phyloP scores from a whole-genome alignment of 1,140 invertebrate species.

The Ooceraea biroi region DNA sequence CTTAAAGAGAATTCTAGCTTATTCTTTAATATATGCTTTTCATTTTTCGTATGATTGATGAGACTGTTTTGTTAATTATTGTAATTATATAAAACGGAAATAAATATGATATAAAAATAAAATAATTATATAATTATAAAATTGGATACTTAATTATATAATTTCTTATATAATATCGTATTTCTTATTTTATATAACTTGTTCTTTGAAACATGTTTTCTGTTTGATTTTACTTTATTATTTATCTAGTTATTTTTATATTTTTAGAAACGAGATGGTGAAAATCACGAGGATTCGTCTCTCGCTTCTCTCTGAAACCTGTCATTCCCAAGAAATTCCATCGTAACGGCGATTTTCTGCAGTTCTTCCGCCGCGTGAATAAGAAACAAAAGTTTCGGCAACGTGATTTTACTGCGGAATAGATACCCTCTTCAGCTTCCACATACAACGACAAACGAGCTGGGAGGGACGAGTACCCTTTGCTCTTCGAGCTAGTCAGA shows the following conservation, averaged over 20 bases:
- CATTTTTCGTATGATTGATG: too few relatives aligned
- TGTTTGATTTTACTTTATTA: not conserved
- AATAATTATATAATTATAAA: too few relatives aligned
- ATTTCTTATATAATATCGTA: not conserved
- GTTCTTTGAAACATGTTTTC: not conserved
- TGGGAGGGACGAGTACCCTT: conserved; percentile 47
- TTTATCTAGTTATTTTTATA: not conserved
- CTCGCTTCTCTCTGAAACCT: not conserved
- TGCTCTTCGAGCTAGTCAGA: conserved; percentile 44
- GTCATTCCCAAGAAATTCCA: not conserved
- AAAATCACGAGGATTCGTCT: not conserved
- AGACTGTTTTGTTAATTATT: too few relatives aligned
- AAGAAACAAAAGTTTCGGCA: conserved; percentile 28
- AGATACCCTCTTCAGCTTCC: not conserved
- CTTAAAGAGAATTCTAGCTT: too few relatives aligned
- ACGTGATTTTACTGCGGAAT: conserved; percentile 62
- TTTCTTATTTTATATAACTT: not conserved
- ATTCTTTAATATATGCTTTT: too few relatives aligned
- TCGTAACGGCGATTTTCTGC: not conserved
- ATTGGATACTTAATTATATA: too few relatives aligned
- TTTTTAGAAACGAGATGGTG: not conserved
- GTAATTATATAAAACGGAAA: too few relatives aligned
- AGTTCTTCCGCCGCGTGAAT: conserved; percentile 22
- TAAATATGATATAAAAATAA: too few relatives aligned
- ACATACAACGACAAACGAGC: conserved; percentile 40